These are phyloP conservation scores for Myrmophylax atrothorax DNA, from an alignment of 2,113 vertebrate genomes.

Conservation along the genomic window DNA sequence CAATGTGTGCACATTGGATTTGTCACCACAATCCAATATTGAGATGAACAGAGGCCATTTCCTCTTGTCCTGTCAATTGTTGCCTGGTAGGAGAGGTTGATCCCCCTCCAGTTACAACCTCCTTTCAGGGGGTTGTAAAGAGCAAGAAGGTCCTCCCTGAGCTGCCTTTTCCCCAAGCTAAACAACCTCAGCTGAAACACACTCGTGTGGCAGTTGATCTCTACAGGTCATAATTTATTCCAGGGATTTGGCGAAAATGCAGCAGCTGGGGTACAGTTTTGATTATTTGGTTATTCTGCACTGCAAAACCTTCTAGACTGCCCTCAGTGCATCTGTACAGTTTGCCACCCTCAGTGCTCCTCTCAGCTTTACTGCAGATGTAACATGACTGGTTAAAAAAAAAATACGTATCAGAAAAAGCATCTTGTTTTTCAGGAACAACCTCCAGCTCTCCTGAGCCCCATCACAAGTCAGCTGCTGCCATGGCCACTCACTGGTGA, in stretches of 20 bases:
- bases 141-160: background rate
- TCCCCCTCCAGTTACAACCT: background rate
- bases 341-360: background rate
- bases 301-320: background rate
- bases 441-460: background rate
- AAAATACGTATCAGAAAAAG: background rate
- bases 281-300: background rate
- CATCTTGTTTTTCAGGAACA: background rate
- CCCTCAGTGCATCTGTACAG: background rate
- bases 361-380: background rate
- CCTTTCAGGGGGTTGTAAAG: background rate
- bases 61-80: background rate
- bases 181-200: background rate
- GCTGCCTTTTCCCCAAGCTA: background rate
- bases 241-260: background rate
- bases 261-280: background rate
- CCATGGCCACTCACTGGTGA: background rate
- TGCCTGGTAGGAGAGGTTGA: background rate
- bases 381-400: background rate
- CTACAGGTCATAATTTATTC: background rate
- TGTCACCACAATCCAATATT: background rate
- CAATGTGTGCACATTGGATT: rapidly evolving
- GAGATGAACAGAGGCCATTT: background rate
- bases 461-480: background rate
- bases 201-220: background rate